Base-by-base conservation (phyloP, 2,797 vertebrate genomes). In the Phyllotis vaccarum region DNA sequence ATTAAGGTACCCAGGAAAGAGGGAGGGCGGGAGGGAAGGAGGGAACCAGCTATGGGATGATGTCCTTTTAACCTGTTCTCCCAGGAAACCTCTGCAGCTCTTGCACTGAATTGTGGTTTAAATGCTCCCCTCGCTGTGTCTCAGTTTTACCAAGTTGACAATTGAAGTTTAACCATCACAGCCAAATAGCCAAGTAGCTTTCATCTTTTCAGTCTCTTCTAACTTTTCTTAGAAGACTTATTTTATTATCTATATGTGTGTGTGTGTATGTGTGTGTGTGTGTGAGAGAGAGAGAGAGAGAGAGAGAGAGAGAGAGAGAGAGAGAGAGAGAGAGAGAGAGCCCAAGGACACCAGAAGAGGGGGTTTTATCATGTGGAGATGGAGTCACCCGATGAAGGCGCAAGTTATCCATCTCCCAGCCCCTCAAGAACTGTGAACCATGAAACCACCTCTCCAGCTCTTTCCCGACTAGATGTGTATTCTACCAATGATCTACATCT, bases 201-300 rank as follows among this genome's bases (percentile, higher is more conserved):
- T 43, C 27, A 78, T 89, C 68, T 93, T 72, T 96, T 83, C 68
- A 94, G 34, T 54, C 89, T 95, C 92, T 79, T 24, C 24, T 34
- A 31, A 74, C 11, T 62, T 81, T 37, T 29, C 2, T 22, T 2
- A 3, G 10, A 75, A 49, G 7, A 75, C 40, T 43, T 13, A 74
- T 74, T 43, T 43, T 40, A 21, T 78, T 78, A 75, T 75, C 22
- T 27, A 0, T 43, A 10, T 40, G 21, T 29, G 6, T 46, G 43
- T 76, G 22, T 37, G 31, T 34, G 14, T 68, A 31, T 29, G 11
- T 64, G 64, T 34, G 64, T 29, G 31, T n/a, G 31, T 68, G 64
- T 66, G 29, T 66, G 62, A 27, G 60, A 27, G 64, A 49, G 46
- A 49, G 46, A 49, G 46, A 49, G 46, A 49, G 46, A 49, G 46